These are phyloP conservation scores for Burhinus bistriatus DNA, from an alignment of 2,113 vertebrate genomes.

Conservation along the genomic window DNA sequence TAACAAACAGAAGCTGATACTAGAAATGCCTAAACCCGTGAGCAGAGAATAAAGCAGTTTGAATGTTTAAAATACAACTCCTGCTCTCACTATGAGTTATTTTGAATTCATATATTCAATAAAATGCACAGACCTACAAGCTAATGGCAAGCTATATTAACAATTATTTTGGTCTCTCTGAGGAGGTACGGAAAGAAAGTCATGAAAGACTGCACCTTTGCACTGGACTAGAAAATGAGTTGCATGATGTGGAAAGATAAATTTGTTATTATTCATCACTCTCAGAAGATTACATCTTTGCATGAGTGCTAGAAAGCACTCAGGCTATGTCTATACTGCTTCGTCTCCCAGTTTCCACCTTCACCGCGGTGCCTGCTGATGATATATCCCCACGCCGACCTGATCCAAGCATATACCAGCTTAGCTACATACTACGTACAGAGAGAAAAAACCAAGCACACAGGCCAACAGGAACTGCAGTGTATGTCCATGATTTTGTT, in stretches of 20 bases:
- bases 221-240: conserved; percentile 3
- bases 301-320: background rate
- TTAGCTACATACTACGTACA: background rate
- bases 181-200: background rate
- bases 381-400: background rate
- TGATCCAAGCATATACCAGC: background rate
- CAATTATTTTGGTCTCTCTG: background rate
- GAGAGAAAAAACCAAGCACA: background rate
- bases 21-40: background rate
- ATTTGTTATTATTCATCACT: background rate
- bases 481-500: background rate
- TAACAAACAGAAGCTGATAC: background rate
- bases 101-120: background rate
- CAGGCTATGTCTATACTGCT: background rate
- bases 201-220: conserved; percentile 1
- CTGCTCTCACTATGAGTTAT: background rate
- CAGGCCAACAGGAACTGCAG: background rate
- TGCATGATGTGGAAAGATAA: background rate
- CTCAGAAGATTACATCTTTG: background rate
- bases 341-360: background rate
- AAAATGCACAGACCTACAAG: background rate
- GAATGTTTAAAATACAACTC: background rate
- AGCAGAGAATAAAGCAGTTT: background rate
- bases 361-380: background rate
- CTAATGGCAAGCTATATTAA: background rate